phyloP scores from a whole-genome alignment of 2,113 vertebrate genomes.

The Misgurnus mizolepis region DNA sequence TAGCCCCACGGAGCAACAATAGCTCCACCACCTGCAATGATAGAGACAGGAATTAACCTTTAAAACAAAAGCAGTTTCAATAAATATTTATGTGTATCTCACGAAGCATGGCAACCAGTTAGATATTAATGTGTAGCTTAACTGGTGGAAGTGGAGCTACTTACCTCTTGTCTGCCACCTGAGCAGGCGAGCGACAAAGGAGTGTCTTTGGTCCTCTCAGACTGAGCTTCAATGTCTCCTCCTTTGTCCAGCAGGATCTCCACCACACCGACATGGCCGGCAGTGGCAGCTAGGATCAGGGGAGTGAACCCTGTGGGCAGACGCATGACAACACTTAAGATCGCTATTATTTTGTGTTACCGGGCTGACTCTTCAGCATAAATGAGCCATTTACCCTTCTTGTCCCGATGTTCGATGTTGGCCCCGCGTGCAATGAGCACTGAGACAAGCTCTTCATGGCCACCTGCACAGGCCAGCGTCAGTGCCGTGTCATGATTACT shows the following conservation, averaged over 20 bases:
- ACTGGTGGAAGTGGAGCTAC: neutral
- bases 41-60: conserved; percentile 32
- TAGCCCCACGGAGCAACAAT: conserved; percentile 93
- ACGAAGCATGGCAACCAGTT: too few relatives aligned
- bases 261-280: conserved; percentile 95
- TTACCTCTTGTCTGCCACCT: conserved; percentile 94
- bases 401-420: conserved; percentile 98
- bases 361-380: neutral
- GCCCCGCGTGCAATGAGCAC: conserved; percentile 94
- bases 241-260: conserved; percentile 98
- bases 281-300: conserved; percentile 95
- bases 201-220: conserved; percentile 98
- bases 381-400: conserved; percentile 82
- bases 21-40: conserved; percentile 89
- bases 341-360: neutral
- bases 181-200: conserved; percentile 96
- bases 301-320: conserved; percentile 88
- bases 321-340: neutral
- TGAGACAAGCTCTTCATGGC: conserved; percentile 96
- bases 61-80: too few relatives aligned
- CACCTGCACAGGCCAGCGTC: conserved; percentile 94
- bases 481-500: conserved; percentile 98
- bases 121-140: neutral
- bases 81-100: too few relatives aligned
- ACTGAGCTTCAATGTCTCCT: conserved; percentile 97